phyloP scores from a whole-genome alignment of 2,797 vertebrate genomes.

The Phrynocephalus vlangalii region DNA sequence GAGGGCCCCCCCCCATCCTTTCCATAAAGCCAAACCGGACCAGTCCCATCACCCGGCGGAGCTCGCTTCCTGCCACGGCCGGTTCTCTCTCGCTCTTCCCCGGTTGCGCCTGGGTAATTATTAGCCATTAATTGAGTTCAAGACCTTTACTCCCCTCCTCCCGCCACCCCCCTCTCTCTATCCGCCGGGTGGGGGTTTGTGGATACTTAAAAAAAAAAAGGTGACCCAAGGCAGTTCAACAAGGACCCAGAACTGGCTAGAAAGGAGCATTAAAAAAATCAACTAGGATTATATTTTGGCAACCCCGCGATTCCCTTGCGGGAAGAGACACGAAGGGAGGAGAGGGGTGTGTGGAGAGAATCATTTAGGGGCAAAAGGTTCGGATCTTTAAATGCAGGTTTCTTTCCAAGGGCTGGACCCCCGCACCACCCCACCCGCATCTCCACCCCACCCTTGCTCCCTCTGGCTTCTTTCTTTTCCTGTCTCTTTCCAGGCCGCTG shows the following conservation, averaged over 20 bases:
- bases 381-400: neutral
- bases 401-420: neutral
- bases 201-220: neutral
- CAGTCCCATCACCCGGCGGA: no score
- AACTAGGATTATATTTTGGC: no score
- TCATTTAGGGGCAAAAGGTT: neutral
- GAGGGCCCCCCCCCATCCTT: no score
- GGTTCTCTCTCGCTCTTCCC: neutral
- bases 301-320: neutral
- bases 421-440: no score
- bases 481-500: neutral
- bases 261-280: neutral
- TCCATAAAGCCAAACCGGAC: no score
- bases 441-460: rapidly evolving
- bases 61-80: neutral
- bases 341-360: neutral
- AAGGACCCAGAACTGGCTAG: no score
- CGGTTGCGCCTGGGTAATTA: conserved; percentile 83
- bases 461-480: neutral
- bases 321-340: neutral
- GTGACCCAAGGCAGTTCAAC: neutral
- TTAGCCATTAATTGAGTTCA: conserved; percentile 95
- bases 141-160: conserved; percentile 77
- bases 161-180: no score
- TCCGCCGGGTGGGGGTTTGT: conserved; percentile 56